Conservation (phyloP, 2,888 invertebrate species). For the Tolmerus cingulatus region DNA sequence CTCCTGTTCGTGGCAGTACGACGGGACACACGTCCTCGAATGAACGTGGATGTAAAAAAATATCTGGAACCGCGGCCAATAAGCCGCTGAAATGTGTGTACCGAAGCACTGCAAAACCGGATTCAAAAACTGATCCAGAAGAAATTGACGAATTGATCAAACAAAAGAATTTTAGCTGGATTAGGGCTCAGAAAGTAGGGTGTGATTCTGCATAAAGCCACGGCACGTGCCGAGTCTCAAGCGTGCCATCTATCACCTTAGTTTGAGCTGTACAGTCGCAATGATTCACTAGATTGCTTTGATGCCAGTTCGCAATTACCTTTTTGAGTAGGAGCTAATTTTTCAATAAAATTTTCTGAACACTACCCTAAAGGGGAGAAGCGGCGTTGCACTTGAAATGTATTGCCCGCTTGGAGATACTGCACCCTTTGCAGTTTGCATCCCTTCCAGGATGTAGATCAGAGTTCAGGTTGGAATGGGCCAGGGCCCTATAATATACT, state of each 20-base stretch:
- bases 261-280: neutral
- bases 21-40: neutral
- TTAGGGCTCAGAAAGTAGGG: neutral
- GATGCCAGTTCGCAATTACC: conserved; percentile 28
- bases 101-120: neutral
- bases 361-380: neutral
- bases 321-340: conserved; percentile 41
- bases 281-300: conserved; percentile 23
- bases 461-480: neutral
- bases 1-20: neutral
- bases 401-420: neutral
- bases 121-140: conserved; percentile 9
- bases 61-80: neutral
- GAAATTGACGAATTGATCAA: conserved; percentile 24
- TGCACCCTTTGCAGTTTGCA: neutral
- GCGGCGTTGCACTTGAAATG: neutral
- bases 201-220: conserved; percentile 18
- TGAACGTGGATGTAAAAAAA: neutral
- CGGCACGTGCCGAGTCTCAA: conserved; percentile 46
- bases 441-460: neutral
- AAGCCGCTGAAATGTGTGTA: neutral
- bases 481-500: neutral
- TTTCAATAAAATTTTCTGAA: conserved; percentile 30
- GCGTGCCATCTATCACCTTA: conserved; percentile 45
- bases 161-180: neutral